Conservation (phyloP, 1,140 invertebrate species). For the Drosophila ogumai region DNA sequence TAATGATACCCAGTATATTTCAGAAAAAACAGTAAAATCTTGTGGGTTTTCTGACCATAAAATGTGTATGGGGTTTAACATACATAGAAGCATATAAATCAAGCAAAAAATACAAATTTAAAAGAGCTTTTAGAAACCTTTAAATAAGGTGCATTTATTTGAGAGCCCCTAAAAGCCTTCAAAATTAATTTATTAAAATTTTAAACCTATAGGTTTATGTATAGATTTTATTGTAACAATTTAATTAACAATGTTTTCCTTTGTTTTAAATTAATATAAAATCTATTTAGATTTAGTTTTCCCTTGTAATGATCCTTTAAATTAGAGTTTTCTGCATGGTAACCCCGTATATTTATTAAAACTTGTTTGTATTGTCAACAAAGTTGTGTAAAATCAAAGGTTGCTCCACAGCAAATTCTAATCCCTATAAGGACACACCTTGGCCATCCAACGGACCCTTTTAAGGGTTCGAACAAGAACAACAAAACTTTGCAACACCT, state of each 20-base stretch:
- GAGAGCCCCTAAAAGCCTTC: too few species aligned
- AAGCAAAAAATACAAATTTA: neutral
- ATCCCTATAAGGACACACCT: neutral
- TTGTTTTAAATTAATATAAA: neutral
- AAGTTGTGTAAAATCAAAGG: neutral
- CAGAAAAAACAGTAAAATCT: neutral
- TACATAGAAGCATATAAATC: neutral
- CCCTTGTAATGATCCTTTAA: neutral
- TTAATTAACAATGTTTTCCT: neutral
- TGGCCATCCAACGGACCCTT: neutral
- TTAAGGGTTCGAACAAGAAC: neutral
- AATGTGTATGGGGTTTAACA: neutral
- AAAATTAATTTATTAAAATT: too few species aligned
- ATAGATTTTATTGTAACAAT: neutral
- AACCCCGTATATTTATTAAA: neutral
- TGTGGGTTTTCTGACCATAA: neutral
- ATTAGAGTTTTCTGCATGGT: too few species aligned
- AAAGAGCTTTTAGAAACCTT: too few species aligned
- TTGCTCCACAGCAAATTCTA: neutral
- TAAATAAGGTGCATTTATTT: too few species aligned
- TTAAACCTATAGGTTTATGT: too few species aligned
- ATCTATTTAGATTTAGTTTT: too few species aligned
- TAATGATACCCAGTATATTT: neutral
- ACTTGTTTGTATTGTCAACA: neutral
- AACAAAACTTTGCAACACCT: constrained; percentile 16